Evolutionary conservation across 2,113 vertebrate genomes (phyloP).

Genomic region (Tyrannus savana): DNA sequence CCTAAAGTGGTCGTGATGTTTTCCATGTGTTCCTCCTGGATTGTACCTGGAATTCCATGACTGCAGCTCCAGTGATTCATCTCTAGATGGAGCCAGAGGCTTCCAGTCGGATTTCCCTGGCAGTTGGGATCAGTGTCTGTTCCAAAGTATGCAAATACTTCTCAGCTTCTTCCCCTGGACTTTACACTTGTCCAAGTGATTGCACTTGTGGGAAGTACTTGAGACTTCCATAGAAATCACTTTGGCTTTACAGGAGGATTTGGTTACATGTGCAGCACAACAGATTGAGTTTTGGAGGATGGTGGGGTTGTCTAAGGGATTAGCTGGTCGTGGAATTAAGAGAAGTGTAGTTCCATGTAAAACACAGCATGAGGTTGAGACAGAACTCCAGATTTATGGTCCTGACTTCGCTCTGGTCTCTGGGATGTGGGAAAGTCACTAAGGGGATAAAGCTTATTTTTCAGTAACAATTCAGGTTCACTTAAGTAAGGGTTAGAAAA

Average conservation of each 20-base stretch:
- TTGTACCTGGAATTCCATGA: background rate
- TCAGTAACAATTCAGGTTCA: background rate
- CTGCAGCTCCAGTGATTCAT: background rate
- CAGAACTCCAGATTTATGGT: background rate
- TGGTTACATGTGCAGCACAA: background rate
- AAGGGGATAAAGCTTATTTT: background rate
- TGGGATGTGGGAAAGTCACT: background rate
- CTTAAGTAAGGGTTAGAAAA: background rate
- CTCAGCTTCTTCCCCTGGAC: background rate
- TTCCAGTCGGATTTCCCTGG: background rate
- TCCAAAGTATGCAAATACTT: background rate
- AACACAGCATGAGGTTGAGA: background rate
- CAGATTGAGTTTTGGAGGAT: background rate
- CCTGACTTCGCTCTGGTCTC: background rate
- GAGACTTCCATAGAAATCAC: background rate
- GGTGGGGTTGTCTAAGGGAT: background rate
- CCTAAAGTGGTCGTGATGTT: accelerated
- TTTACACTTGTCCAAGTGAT: background rate
- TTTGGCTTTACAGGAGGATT: background rate
- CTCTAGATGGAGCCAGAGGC: slow-evolving; percentile 45
- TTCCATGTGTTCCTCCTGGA: background rate
- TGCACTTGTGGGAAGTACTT: background rate
- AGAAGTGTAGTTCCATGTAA: background rate
- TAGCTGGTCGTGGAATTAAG: background rate
- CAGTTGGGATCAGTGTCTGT: accelerated